phyloP scores from a whole-genome alignment of 2,113 vertebrate genomes.

The Triplophysa tibetana region DNA sequence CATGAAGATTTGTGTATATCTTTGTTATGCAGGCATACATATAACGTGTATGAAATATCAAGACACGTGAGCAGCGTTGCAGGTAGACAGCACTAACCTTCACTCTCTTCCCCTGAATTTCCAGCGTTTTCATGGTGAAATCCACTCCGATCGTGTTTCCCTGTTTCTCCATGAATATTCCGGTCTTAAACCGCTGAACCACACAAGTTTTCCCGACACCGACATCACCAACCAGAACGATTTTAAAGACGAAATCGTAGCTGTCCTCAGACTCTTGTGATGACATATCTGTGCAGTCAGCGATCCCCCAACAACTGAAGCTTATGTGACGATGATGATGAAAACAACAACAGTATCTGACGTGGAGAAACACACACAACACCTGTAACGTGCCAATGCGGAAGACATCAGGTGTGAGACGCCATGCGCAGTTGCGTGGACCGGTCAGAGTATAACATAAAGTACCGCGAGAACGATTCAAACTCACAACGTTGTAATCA shows the following conservation, averaged over 20 bases:
- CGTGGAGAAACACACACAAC: conserved; percentile 55
- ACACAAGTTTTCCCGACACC: conserved; percentile 87
- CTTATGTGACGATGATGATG: background rate
- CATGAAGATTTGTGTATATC: background rate
- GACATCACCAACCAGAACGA: conserved; percentile 85
- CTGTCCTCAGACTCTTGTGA: conserved; percentile 74
- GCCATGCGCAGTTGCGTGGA: too few species aligned
- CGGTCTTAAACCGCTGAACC: conserved; percentile 85
- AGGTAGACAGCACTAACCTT: conserved; percentile 71
- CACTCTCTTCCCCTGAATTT: conserved; percentile 83
- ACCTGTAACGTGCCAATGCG: conserved; percentile 62
- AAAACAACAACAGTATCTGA: conserved; percentile 29
- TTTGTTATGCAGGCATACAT: too few species aligned
- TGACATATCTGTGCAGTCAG: conserved; percentile 49
- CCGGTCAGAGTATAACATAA: too few species aligned
- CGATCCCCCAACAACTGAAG: background rate
- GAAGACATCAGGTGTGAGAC: conserved; percentile 34
- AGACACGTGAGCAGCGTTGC: too few species aligned
- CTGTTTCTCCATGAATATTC: conserved; percentile 81
- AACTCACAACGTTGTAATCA: too few species aligned
- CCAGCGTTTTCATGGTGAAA: conserved; percentile 86
- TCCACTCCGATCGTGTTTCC: conserved; percentile 87
- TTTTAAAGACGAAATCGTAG: conserved; percentile 85
- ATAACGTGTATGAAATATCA: too few species aligned
- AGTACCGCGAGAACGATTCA: too few species aligned